Base-by-base conservation (phyloP, 2,888 invertebrate genomes). In the Tenthredo amoena region DNA sequence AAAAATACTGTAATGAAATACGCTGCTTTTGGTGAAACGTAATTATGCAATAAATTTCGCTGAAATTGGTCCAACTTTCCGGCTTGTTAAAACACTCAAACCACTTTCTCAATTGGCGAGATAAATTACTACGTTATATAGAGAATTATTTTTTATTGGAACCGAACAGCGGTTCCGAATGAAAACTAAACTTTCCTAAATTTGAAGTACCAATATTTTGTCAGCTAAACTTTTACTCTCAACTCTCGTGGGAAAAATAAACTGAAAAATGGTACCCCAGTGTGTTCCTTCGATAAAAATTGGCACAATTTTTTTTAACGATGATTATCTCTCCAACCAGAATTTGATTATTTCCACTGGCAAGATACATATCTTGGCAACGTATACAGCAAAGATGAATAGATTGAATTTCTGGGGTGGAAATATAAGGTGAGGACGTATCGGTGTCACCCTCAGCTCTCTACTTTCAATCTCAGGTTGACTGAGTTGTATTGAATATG, bases 401-500 rank as follows among this genome's bases (percentile, higher is more conserved):
- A 31, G 68, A 68, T 31, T 34, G 10, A 12, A 15, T 37, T 34
- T n/a, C 12, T 21, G 21, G 47, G 26, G 6, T 26, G 7, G 31
- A 18, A 77, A 47, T 15, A 50, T 15, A 18, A 77, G 50, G 76
- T 47, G 34, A 77, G 47, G 18, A 15, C 21, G 4, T 40, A 74
- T 15, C 37, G 31, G 40, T 12, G n/a, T 2, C 21, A 74, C 43
- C 72, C 43, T 40, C 55, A 6, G 5, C 18, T 50, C 55, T 55
- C 26, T 34, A 55, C 55, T 77, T 50, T 77, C 50, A 47, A 50
- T 18, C 58, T 31, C 26, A 21, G 81, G 6, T 58, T 40, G 18
- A 62, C 40, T 21, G 58, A 81, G 40, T 34, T 81, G 40, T 81
- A 40, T 62, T 81, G 81, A 62, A 62, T 62, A 81, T 58, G 62